Conservation (phyloP, 2,888 invertebrate species). For the Labia minor region DNA sequence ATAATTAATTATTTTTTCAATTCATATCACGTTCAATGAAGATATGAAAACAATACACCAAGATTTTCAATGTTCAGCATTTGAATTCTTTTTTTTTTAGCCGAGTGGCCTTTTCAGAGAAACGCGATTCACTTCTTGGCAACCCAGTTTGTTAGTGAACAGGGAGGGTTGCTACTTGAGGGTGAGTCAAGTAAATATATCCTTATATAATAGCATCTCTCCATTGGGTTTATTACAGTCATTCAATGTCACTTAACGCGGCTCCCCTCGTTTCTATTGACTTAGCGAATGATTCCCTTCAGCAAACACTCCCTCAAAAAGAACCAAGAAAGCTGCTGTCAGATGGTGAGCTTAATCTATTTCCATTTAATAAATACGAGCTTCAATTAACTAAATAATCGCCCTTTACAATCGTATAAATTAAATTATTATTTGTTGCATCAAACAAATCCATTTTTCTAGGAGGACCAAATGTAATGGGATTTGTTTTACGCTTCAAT, state of each 20-base stretch:
- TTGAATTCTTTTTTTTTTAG: neutral
- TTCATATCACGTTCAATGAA: neutral
- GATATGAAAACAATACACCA: neutral
- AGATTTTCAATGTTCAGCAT: neutral
- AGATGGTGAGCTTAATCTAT: neutral
- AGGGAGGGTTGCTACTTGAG: neutral
- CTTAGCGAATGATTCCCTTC: constrained; percentile 13
- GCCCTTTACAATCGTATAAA: too few relatives aligned
- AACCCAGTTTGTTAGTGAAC: neutral
- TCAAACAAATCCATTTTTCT: too few relatives aligned
- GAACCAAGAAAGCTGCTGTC: neutral
- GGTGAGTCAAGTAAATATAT: constrained; percentile 1
- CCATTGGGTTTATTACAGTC: constrained; percentile 13
- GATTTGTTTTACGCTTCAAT: too few relatives aligned
- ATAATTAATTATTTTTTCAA: constrained; percentile 6
- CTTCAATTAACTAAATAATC: too few relatives aligned
- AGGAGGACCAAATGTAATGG: too few relatives aligned
- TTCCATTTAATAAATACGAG: neutral
- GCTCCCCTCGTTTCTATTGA: constrained; percentile 7
- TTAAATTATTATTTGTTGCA: too few relatives aligned
- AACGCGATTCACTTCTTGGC: neutral
- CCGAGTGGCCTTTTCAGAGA: neutral
- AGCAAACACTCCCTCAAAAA: constrained; percentile 2
- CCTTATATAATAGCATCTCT: constrained; percentile 8
- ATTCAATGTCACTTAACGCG: constrained; percentile 13